A percentile compares a stretch with the other conserved stretches of the same genome.
Evolutionary conservation across 1,140 invertebrate species (phyloP).

Genomic region (Chrysoperla carnea): DNA sequence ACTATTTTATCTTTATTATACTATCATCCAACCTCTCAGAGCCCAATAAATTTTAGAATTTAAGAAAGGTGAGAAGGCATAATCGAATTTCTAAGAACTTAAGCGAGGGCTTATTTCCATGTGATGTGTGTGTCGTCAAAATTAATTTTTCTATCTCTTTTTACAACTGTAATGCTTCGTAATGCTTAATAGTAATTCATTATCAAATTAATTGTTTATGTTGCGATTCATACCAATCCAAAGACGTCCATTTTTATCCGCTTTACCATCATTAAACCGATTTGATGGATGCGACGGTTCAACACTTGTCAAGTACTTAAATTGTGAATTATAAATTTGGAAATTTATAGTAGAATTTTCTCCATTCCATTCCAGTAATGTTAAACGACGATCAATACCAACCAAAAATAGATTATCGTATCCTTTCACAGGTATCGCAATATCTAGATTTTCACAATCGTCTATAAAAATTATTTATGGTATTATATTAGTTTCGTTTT

Average conservation of each 20-base stretch:
- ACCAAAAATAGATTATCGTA: constrained; percentile 40
- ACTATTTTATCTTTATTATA: too few relatives aligned
- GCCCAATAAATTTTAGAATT: too few relatives aligned
- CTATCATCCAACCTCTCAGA: too few relatives aligned
- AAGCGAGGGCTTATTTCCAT: too few relatives aligned
- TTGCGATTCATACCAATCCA: constrained; percentile 65
- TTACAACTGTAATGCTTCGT: too few relatives aligned
- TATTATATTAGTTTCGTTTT: too few relatives aligned
- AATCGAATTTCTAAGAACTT: too few relatives aligned
- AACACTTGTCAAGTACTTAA: constrained; percentile 27
- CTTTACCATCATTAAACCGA: constrained; percentile 77
- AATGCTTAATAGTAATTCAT: too few relatives aligned
- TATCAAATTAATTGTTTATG: too few relatives aligned
- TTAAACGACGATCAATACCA: constrained; percentile 36
- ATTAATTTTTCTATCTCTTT: too few relatives aligned
- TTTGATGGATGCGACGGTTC: constrained; percentile 37
- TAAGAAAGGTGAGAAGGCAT: too few relatives aligned
- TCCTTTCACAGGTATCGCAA: constrained; percentile 48
- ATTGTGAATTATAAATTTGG: constrained; percentile 13
- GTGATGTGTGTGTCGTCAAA: too few relatives aligned
- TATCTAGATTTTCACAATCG: constrained; percentile 26
- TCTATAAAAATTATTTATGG: constrained; percentile 5
- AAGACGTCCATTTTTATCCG: constrained; percentile 56
- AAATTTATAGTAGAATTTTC: constrained; percentile 26
- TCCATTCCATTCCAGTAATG: constrained; percentile 49